These are phyloP conservation scores for Parnassius orleans DNA, from an alignment of 2,888 invertebrate species.

Conservation along the genomic window DNA sequence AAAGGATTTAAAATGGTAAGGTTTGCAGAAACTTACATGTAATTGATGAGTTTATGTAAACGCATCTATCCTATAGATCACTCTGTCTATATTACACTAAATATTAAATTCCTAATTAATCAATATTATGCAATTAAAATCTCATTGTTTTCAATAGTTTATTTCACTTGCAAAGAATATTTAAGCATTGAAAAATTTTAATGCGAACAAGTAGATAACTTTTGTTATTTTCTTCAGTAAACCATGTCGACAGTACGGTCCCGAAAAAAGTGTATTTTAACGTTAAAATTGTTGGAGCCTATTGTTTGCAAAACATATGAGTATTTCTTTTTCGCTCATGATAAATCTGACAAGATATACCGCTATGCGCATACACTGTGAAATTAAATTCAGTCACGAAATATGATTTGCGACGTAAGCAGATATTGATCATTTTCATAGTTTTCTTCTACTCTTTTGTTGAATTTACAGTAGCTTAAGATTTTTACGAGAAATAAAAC, in stretches of 20 bases:
- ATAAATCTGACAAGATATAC: slow-evolving; percentile 65
- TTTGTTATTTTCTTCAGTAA: neutral
- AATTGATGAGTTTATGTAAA: no score
- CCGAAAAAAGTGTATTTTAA: slow-evolving; percentile 21
- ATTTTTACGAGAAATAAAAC: no score
- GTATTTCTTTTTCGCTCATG: slow-evolving; percentile 54
- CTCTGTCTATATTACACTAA: no score
- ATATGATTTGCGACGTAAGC: slow-evolving; percentile 29
- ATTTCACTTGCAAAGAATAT: no score
- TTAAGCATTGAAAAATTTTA: no score
- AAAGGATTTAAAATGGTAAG: no score
- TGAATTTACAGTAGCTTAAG: no score
- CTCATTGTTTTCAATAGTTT: no score
- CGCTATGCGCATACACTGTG: slow-evolving; percentile 68
- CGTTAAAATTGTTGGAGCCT: slow-evolving; percentile 31
- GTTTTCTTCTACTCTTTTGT: slow-evolving; percentile 2
- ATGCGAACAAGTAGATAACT: neutral
- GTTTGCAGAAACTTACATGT: no score
- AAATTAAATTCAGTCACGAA: slow-evolving; percentile 67
- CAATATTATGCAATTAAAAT: no score
- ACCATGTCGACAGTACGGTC: slow-evolving; percentile 16
- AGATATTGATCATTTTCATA: slow-evolving; percentile 3
- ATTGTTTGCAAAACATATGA: slow-evolving; percentile 41
- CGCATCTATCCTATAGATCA: no score
- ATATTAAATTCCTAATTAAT: no score